phyloP scores from a whole-genome alignment of 1,140 invertebrate genomes.

The Drosophila chauvacae region DNA sequence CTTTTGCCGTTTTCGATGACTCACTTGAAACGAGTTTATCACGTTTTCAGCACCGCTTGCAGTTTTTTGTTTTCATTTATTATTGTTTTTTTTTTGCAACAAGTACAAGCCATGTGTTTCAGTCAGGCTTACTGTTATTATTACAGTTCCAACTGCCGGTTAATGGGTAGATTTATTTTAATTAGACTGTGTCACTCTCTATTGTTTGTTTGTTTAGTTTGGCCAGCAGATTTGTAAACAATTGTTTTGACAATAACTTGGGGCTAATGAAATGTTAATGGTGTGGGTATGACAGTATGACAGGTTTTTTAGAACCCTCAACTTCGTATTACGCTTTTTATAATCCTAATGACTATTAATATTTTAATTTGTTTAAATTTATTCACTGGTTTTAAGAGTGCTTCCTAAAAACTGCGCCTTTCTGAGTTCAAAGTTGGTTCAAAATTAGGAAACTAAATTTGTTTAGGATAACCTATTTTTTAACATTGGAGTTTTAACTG shows the following conservation, averaged over 20 bases:
- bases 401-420: not conserved
- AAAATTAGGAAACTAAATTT: too few relatives aligned
- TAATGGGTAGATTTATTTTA: not conserved
- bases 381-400: not conserved
- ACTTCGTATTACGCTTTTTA: not conserved
- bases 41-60: slow-evolving; percentile 2
- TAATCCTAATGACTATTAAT: not conserved
- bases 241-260: not conserved
- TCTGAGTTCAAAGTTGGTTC: not conserved
- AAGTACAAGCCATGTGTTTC: slow-evolving; percentile 1
- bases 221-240: not conserved
- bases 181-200: not conserved
- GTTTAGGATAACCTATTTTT: not conserved
- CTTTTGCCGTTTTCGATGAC: slow-evolving; percentile 5
- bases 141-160: not conserved
- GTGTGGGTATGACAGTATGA: not conserved
- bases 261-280: not conserved
- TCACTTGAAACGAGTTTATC: slow-evolving; percentile 23
- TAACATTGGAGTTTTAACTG: not conserved
- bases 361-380: not conserved
- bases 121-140: not conserved
- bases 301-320: not conserved
- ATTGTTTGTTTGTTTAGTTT: not conserved
- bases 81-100: not conserved
- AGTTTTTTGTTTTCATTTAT: not conserved